A percentile compares a stretch with the other conserved stretches of the same genome.
phyloP scores from a whole-genome alignment of 2,888 invertebrate species.

The Synergus japonicus region DNA sequence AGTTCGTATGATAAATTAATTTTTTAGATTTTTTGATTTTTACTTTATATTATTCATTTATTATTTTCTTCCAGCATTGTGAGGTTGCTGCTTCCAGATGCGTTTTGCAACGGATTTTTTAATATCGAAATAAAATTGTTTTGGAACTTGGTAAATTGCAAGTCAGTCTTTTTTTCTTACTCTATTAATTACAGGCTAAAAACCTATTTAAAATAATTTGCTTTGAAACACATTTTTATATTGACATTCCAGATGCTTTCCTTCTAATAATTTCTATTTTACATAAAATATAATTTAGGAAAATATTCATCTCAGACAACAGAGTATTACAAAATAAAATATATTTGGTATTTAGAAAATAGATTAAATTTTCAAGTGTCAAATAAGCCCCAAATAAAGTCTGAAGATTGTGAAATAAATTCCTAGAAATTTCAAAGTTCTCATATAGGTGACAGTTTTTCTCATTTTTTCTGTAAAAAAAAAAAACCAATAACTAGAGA shows the following conservation, averaged over 20 bases:
- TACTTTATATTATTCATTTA: too few species aligned
- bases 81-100: too few species aligned
- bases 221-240: background rate
- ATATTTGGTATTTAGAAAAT: background rate
- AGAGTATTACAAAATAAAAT: background rate
- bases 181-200: background rate
- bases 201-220: background rate
- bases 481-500: too few species aligned
- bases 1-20: background rate
- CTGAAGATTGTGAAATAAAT: background rate
- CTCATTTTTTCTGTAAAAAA: too few species aligned
- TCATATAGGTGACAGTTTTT: background rate
- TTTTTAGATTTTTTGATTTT: too few species aligned
- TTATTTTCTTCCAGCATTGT: too few species aligned
- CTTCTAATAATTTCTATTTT: background rate
- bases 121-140: background rate
- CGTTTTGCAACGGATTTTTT: background rate
- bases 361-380: background rate
- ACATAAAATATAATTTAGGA: background rate
- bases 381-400: background rate
- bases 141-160: too few species aligned
- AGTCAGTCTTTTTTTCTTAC: background rate
- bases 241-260: background rate
- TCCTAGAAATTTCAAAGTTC: background rate
- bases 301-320: background rate